Base-by-base conservation (phyloP, 2,797 vertebrate species). In the Halcyon badia region DNA sequence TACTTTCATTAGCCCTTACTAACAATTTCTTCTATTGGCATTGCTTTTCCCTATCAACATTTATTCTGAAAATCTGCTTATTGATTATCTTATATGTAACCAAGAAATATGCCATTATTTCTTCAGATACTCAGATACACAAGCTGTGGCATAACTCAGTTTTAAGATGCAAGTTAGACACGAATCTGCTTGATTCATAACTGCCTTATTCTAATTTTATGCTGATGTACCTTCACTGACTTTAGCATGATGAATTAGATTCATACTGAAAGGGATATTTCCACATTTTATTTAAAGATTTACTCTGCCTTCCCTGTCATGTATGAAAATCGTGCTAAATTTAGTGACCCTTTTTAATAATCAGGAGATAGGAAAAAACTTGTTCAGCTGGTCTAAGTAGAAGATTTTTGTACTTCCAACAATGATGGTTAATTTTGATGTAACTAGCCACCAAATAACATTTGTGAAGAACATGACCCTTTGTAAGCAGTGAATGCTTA, bases 131-230 rank as follows among this genome's bases (percentile, higher is more conserved):
- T 65, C 26, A 61, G 35, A 51, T 66, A 73, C 51, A 66, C 28
- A 78, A 62, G 14, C n/a, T 66, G 28, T 60, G 16, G 10, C 65
- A 54, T 92, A 84, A 78, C 39, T 82, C 52, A 68, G 9, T 39
- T 85, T 31, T 77, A 77, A 73, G 68, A 77, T 60, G 18, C 66
- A 80, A 90, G 60, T 82, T 90, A 79, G 64, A 62, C 13, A 26
- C 64, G 31, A 66, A 83, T 76, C 66, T 94, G 8, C 41, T 78
- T 91, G 86, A 93, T 90, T 94, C 77, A 82, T 78, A 82, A 48
- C 68, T 56, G 18, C n/a, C 33, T 73, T 81, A 87, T 83, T 94
- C 81, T 93, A 83, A 89, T 94, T 90, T 93, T 96, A 77, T 96
- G 75, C 56, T 90, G 58, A 92, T 83, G 28, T 70, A 60, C 64